A percentile compares a stretch with the other conserved stretches of the same genome.
Conservation (phyloP, 1,140 invertebrate species). For the Euura lappo region DNA sequence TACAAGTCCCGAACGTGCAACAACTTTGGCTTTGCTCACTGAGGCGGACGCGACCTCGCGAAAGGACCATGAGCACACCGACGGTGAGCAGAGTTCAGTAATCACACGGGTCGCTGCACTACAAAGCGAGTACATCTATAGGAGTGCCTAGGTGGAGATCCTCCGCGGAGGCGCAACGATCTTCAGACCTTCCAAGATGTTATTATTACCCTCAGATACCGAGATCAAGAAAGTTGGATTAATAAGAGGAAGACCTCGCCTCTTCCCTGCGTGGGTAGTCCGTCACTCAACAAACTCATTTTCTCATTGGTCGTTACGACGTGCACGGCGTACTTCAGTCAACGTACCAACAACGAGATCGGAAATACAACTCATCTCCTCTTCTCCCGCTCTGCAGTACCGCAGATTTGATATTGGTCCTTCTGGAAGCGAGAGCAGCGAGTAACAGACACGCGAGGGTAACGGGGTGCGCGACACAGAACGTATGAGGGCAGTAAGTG, state of each 20-base stretch:
- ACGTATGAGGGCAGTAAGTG: constrained; percentile 58
- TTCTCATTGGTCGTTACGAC: too few species aligned
- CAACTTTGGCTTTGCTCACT: constrained; percentile 36
- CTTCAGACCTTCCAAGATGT: constrained; percentile 39
- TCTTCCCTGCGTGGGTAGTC: neutral
- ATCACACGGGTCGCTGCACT: constrained; percentile 56
- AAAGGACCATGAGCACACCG: constrained; percentile 25
- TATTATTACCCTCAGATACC: constrained; percentile 35
- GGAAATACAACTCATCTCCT: too few species aligned
- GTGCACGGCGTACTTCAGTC: too few species aligned
- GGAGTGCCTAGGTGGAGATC: neutral
- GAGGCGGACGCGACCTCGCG: constrained; percentile 34
- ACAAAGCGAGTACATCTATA: constrained; percentile 46
- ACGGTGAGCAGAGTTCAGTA: constrained; percentile 47
- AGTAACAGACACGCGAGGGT: neutral
- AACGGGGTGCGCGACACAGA: constrained; percentile 17
- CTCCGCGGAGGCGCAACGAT: constrained; percentile 15
- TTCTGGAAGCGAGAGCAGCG: too few species aligned
- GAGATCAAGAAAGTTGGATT: constrained; percentile 8
- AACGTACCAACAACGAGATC: too few species aligned
- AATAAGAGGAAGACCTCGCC: constrained; percentile 1
- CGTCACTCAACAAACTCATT: neutral
- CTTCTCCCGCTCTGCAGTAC: neutral
- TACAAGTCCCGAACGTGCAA: constrained; percentile 1
- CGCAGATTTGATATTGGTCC: neutral